Evolutionary conservation across 2,113 vertebrate genomes (phyloP), one percentile per base, ranked within the genome.

Genomic region (Epinephelus lanceolatus): DNA sequence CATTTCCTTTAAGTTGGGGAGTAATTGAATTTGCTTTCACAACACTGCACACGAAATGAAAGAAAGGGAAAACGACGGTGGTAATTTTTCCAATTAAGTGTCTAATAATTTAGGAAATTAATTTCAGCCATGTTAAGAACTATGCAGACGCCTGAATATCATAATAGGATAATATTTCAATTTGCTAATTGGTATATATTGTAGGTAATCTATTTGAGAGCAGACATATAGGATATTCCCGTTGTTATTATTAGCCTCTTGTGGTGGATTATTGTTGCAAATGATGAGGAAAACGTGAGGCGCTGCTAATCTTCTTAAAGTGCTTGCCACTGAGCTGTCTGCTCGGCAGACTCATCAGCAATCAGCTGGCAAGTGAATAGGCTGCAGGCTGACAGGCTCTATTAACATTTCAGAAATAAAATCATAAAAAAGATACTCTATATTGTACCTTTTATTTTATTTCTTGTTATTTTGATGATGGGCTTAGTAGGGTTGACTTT

Each of bases 21-120:
- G 77, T 94, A 94, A 96, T 94, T 94, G 42, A 95, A 95, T 95
- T 90, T 91, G 56, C 91, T 91, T 89, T 89, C 88, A 94, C 85
- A 92, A 91, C 87, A 89, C 86, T 78, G 67, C 66, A 63, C 67
- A 81, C 72, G 77, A 90, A 89, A 83, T 86, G 55, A 83, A 81
- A 87, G 71, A 90, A 57, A 59, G 40, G 23, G 27, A 0, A 78
- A 88, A 67, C 18, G 3, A 68, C 56, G 27, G 55, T 40, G 21
- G 49, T 66, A 71, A 40, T 57, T 53, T 27, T 68, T 55, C 18
- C 37, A 69, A 66, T 86, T 76, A 71, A 71, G 76, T 77, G 63
- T 27, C 33, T 66, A 69, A 66, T 63, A 21, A 83, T 91, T 91
- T 53, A 13, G 33, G 27, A 86, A 83, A 79, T 67, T 15, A 0